phyloP scores from a whole-genome alignment of 2,797 vertebrate species.

The Argya squamiceps region DNA sequence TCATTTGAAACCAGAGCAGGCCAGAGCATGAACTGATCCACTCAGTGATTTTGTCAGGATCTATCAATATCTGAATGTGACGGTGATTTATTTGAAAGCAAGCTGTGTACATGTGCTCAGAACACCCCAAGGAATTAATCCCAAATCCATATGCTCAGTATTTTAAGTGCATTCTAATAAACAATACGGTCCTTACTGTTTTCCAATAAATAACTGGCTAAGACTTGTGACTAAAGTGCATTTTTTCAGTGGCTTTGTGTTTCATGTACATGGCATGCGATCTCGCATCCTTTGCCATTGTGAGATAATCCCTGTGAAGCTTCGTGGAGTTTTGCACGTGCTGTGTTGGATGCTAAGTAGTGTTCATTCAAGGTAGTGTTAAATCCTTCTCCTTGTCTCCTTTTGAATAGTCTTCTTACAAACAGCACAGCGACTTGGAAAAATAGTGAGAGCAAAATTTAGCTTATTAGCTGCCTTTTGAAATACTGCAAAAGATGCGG shows the following conservation, averaged over 20 bases:
- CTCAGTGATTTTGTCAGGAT: neutral
- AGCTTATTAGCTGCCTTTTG: neutral
- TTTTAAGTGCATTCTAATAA: neutral
- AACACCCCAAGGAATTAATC: neutral
- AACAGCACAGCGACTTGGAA: neutral
- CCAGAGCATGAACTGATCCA: neutral
- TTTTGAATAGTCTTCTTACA: neutral
- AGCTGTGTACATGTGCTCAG: neutral
- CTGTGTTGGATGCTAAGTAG: neutral
- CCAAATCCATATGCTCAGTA: neutral
- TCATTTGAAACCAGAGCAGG: neutral
- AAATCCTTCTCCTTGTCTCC: neutral
- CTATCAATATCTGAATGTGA: neutral
- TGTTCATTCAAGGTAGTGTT: neutral
- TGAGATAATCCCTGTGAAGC: neutral
- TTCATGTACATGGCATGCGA: rapidly evolving
- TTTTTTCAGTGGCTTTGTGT: neutral
- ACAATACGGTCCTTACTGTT: neutral
- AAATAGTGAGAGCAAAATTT: rapidly evolving
- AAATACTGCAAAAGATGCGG: neutral
- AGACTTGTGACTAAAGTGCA: neutral
- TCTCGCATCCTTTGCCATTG: neutral
- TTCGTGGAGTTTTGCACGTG: neutral
- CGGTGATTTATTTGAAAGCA: neutral
- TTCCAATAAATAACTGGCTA: neutral